These are phyloP conservation scores for Scolopax bukidnonensis DNA, from an alignment of 2,797 vertebrate genomes.

Conservation along the genomic window DNA sequence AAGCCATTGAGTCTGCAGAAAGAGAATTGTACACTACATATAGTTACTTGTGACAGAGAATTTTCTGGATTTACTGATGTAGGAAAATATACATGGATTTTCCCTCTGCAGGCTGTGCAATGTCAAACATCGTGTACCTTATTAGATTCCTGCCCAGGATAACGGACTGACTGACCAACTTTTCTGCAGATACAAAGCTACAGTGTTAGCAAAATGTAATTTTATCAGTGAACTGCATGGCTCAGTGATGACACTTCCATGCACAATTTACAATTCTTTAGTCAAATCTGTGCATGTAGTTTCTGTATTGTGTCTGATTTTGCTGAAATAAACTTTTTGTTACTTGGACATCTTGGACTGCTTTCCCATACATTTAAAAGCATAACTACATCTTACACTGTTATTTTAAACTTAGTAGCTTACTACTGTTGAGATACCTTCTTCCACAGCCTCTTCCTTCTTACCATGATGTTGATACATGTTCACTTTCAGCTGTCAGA, in stretches of 20 bases:
- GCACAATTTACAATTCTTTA: not conserved
- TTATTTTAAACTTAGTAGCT: not conserved
- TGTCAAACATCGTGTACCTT: not conserved
- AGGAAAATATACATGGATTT: not conserved
- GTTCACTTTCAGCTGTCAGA: not conserved
- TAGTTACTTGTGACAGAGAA: not conserved
- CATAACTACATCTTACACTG: not conserved
- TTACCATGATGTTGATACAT: not conserved
- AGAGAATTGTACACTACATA: not conserved
- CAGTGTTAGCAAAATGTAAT: not conserved
- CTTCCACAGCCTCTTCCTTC: not conserved
- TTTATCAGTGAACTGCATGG: not conserved
- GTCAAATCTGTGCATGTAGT: not conserved
- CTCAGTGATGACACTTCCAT: not conserved
- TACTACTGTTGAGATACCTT: not conserved
- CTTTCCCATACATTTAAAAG: not conserved
- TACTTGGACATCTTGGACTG: not conserved
- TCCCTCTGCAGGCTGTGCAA: not conserved
- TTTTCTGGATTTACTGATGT: not conserved
- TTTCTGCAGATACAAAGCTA: not conserved
- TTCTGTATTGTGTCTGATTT: not conserved
- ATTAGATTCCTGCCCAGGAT: not conserved
- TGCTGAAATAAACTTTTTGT: not conserved
- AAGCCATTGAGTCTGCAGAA: not conserved
- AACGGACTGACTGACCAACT: not conserved